Evolutionary conservation across 2,888 invertebrate species (phyloP).

Genomic region (Bugulina stolonifera): DNA sequence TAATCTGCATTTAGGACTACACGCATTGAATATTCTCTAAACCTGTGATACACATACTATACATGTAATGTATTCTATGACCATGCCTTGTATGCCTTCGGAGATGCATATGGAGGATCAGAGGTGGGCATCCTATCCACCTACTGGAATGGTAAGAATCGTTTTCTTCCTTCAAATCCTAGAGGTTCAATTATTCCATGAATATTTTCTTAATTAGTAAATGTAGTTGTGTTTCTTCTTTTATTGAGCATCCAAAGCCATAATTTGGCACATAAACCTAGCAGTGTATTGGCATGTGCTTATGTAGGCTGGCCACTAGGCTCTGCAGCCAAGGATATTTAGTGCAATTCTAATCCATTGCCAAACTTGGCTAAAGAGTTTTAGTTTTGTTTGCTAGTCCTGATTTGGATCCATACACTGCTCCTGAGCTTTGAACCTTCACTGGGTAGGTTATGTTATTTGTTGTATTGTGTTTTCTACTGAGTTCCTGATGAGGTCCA

Average conservation of each 20-base stretch:
- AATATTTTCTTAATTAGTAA: not conserved
- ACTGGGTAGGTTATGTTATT: no score
- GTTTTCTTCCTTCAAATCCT: not conserved
- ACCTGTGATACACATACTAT: constrained; percentile 4
- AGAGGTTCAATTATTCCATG: not conserved
- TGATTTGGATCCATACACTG: not conserved
- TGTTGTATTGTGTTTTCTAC: no score
- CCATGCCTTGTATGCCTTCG: constrained; percentile 2
- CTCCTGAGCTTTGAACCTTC: not conserved
- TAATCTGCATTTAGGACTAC: not conserved
- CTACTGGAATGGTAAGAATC: constrained; percentile 13
- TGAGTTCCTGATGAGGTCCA: no score
- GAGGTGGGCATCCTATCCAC: constrained; percentile 11
- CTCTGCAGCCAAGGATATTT: constrained; percentile 16
- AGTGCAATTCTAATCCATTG: constrained; percentile 23
- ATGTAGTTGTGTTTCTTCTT: not conserved
- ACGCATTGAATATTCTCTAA: not conserved
- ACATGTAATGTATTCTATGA: constrained; percentile 17
- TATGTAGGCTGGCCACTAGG: constrained; percentile 12
- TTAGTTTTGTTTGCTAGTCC: not conserved
- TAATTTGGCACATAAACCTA: constrained; percentile 1
- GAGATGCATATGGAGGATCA: constrained; percentile 22
- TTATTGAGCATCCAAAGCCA: constrained; percentile 14
- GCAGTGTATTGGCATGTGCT: constrained; percentile 15
- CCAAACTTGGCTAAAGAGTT: not conserved